These are phyloP conservation scores for Mallotus villosus DNA, from an alignment of 2,797 vertebrate genomes.

Conservation along the genomic window DNA sequence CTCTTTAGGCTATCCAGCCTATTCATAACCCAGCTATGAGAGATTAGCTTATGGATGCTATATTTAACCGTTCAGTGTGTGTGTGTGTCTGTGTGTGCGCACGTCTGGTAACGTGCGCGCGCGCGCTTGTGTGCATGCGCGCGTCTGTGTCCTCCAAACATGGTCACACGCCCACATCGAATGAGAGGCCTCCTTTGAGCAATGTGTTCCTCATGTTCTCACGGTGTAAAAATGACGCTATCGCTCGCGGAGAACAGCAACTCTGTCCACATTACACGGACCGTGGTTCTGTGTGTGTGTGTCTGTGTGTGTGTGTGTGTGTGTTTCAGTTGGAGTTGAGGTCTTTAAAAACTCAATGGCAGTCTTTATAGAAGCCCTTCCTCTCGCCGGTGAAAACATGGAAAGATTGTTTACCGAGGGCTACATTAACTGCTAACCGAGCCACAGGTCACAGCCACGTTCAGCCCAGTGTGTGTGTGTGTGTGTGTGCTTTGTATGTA, in stretches of 20 bases:
- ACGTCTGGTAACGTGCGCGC: neutral
- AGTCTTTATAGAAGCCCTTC: slow-evolving; percentile 61
- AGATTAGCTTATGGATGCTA: slow-evolving; percentile 48
- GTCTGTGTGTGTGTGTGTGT: slow-evolving; percentile 12
- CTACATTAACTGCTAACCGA: slow-evolving; percentile 47
- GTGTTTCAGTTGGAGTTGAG: slow-evolving; percentile 35
- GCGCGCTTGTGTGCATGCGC: slow-evolving; percentile 11
- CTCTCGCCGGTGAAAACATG: slow-evolving; percentile 59
- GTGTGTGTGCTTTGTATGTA: neutral
- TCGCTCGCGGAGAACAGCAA: slow-evolving; percentile 58
- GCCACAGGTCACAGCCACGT: slow-evolving; percentile 55
- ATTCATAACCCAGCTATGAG: slow-evolving; percentile 50
- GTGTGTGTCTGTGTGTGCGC: slow-evolving; percentile 22
- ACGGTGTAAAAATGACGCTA: slow-evolving; percentile 70
- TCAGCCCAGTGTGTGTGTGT: slow-evolving; percentile 27
- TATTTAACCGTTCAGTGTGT: slow-evolving; percentile 44
- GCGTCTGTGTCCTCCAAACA: slow-evolving; percentile 47
- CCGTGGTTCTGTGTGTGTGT: slow-evolving; percentile 7
- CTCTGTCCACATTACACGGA: slow-evolving; percentile 54
- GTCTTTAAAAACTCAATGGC: slow-evolving; percentile 66
- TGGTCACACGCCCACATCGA: slow-evolving; percentile 64
- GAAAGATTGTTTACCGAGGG: slow-evolving; percentile 62
- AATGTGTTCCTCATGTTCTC: slow-evolving; percentile 73
- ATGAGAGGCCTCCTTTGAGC: slow-evolving; percentile 71
- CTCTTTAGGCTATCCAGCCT: slow-evolving; percentile 35